These are phyloP conservation scores for Polymixis flavicincta DNA, from an alignment of 2,888 invertebrate genomes.

Conservation along the genomic window DNA sequence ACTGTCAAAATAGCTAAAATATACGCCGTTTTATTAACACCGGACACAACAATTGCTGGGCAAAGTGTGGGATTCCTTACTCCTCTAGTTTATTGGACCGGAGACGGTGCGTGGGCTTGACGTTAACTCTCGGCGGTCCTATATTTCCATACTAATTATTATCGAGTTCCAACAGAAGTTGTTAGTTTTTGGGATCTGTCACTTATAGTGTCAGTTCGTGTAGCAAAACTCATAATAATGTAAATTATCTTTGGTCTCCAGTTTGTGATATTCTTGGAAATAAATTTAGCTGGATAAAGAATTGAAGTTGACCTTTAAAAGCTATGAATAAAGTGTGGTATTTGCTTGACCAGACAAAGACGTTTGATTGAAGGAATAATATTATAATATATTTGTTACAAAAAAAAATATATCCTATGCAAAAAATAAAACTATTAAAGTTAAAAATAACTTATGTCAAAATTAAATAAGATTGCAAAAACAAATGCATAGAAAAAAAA, in stretches of 20 bases:
- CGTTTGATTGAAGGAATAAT: neutral
- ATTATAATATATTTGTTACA: neutral
- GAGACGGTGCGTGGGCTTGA: constrained; percentile 81
- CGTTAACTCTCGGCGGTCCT: constrained; percentile 79
- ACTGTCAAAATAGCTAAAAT: constrained; percentile 90
- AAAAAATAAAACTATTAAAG: neutral
- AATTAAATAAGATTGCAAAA: neutral
- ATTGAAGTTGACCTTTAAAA: neutral
- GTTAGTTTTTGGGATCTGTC: constrained; percentile 33
- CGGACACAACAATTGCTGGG: constrained; percentile 86
- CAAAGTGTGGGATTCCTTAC: constrained; percentile 88
- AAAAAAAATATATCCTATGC: neutral
- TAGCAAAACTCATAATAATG: neutral
- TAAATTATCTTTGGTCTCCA: neutral
- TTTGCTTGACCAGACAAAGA: neutral
- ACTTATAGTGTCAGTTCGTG: neutral
- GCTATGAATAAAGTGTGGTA: neutral
- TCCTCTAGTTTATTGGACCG: constrained; percentile 85
- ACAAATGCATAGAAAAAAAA: neutral
- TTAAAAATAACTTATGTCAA: neutral
- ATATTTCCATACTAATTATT: constrained; percentile 78
- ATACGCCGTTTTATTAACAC: constrained; percentile 89
- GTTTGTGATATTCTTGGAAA: neutral
- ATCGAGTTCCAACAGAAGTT: constrained; percentile 48
- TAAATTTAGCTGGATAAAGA: neutral